Evolutionary conservation across 2,888 invertebrate species (phyloP).

Genomic region (Pteria penguin): DNA sequence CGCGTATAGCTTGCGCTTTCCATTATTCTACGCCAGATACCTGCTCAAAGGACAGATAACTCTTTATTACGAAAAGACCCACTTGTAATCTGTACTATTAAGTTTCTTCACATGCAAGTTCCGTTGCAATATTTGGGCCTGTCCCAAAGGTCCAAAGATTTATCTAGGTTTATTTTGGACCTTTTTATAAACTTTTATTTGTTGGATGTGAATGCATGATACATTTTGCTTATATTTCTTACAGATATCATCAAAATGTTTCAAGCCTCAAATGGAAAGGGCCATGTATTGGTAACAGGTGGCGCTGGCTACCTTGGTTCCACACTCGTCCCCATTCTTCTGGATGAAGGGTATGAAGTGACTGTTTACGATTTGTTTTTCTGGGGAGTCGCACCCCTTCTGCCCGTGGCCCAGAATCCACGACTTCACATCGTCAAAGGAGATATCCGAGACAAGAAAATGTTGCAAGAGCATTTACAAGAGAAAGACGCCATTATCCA

Average conservation of each 20-base stretch:
- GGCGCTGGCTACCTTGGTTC: constrained; percentile 80
- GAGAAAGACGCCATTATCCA: constrained; percentile 75
- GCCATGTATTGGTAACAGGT: constrained; percentile 69
- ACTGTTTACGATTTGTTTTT: constrained; percentile 77
- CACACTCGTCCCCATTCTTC: constrained; percentile 76
- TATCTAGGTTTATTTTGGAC: too few species aligned
- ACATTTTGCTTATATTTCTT: too few species aligned
- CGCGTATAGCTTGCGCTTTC: too few species aligned
- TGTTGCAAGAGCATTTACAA: constrained; percentile 63
- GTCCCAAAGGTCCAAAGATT: too few species aligned
- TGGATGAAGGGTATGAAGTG: constrained; percentile 75
- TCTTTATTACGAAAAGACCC: too few species aligned
- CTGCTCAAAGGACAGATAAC: too few species aligned
- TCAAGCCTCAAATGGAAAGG: background rate
- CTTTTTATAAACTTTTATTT: too few species aligned
- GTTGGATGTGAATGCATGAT: too few species aligned
- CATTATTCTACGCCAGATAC: too few species aligned
- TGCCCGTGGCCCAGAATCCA: constrained; percentile 65
- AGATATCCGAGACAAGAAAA: constrained; percentile 71
- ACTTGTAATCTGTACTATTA: too few species aligned
- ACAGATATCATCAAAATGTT: background rate
- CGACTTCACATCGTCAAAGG: constrained; percentile 66
- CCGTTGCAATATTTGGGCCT: too few species aligned
- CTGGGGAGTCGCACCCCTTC: constrained; percentile 75
- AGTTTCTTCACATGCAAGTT: too few species aligned